A percentile compares a stretch with the other conserved stretches of the same genome.
Evolutionary conservation across 2,888 invertebrate species (phyloP).

Genomic region (Bugulina stolonifera): DNA sequence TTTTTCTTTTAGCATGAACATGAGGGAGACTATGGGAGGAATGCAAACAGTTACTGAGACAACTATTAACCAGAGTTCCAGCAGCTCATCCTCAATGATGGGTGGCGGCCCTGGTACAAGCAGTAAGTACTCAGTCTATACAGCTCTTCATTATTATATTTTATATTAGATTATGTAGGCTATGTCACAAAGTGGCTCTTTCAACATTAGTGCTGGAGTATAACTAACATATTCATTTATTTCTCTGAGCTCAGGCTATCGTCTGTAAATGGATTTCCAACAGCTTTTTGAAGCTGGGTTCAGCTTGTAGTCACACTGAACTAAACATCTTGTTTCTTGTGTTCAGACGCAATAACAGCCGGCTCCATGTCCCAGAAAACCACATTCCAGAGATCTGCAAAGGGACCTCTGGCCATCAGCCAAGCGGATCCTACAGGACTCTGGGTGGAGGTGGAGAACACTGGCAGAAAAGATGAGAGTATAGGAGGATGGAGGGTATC

Average conservation of each 20-base stretch:
- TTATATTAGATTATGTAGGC: too few relatives aligned
- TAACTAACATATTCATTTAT: too few relatives aligned
- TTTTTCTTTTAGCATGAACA: conserved; percentile 23
- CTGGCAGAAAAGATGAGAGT: conserved; percentile 53
- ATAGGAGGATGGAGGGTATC: conserved; percentile 52
- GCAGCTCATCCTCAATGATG: conserved; percentile 1
- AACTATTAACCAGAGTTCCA: background rate
- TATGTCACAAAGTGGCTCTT: too few relatives aligned
- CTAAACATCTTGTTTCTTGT: too few relatives aligned
- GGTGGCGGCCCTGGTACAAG: conserved; percentile 15
- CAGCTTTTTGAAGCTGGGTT: too few relatives aligned
- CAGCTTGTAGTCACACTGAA: too few relatives aligned
- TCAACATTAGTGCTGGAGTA: too few relatives aligned
- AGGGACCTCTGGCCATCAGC: conserved; percentile 54
- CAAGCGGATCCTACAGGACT: conserved; percentile 56
- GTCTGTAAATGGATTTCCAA: too few relatives aligned
- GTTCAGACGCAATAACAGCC: conserved; percentile 9
- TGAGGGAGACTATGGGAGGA: conserved; percentile 22
- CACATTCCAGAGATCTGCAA: conserved; percentile 57
- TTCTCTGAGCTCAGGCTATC: too few relatives aligned
- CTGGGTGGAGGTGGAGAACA: conserved; percentile 55
- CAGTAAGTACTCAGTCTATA: too few relatives aligned
- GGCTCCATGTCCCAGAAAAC: conserved; percentile 54
- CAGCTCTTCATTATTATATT: too few relatives aligned
- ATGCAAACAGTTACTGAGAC: conserved; percentile 2